Conservation (phyloP, 1,140 invertebrate species). For the Monomorium pharaonis region DNA sequence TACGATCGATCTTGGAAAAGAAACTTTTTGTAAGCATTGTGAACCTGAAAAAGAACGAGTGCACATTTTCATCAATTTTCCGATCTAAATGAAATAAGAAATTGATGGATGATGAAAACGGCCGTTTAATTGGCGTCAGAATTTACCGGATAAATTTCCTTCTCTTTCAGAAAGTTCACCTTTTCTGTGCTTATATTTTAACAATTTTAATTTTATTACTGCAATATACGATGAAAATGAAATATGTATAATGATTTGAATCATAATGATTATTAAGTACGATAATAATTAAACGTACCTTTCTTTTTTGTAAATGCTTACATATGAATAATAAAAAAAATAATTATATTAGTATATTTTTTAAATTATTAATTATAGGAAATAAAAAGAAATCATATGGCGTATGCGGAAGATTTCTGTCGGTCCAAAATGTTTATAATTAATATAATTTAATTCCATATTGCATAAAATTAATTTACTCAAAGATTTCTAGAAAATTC, state of each 20-base stretch:
- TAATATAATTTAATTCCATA: not conserved
- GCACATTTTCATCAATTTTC: conserved; percentile 56
- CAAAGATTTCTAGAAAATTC: not conserved
- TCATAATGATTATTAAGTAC: not conserved
- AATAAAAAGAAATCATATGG: not conserved
- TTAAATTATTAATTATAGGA: not conserved
- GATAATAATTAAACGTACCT: not conserved
- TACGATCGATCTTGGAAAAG: conserved; percentile 40
- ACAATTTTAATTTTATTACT: not conserved
- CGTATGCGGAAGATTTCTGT: not conserved
- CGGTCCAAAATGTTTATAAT: not conserved
- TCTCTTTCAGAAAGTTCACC: conserved; percentile 14
- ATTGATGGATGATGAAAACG: conserved; percentile 55
- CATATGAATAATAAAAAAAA: not conserved
- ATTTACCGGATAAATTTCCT: conserved; percentile 37
- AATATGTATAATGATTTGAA: not conserved
- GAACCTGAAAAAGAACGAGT: conserved; percentile 24
- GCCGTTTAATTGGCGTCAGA: conserved; percentile 38
- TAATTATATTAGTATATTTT: not conserved
- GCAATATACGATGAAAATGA: not conserved
- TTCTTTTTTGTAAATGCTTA: not conserved
- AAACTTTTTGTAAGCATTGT: conserved; percentile 31
- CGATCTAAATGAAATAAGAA: conserved; percentile 56
- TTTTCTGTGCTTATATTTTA: not conserved
- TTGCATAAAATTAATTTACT: not conserved